phyloP scores from a whole-genome alignment of 2,113 vertebrate genomes.

The Okapia johnstoni region DNA sequence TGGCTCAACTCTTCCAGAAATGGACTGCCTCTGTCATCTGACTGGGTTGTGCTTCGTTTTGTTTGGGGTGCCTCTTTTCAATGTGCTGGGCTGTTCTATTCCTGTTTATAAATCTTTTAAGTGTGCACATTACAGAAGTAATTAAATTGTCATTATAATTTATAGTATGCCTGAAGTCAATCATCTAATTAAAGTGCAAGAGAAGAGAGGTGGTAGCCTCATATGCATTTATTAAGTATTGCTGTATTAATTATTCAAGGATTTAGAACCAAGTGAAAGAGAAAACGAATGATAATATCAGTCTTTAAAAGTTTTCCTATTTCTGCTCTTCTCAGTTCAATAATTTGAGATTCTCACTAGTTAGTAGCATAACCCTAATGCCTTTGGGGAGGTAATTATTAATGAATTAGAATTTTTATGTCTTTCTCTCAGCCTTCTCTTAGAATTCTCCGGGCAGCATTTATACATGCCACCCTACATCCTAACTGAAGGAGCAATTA shows the following conservation, averaged over 20 bases:
- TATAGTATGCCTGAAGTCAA: slow-evolving; percentile 84
- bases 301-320: slow-evolving; percentile 65
- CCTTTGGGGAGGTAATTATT: slow-evolving; percentile 74
- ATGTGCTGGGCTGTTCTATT: slow-evolving; percentile 65
- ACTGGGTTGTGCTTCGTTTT: slow-evolving; percentile 30
- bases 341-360: slow-evolving; percentile 30
- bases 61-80: slow-evolving; percentile 45
- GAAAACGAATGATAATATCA: slow-evolving; percentile 62
- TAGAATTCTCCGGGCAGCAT: slow-evolving; percentile 55
- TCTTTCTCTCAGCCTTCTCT: slow-evolving; percentile 63
- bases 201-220: slow-evolving; percentile 77
- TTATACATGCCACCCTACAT: background rate
- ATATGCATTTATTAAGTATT: slow-evolving; percentile 83
- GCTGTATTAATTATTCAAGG: slow-evolving; percentile 83
- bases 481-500: slow-evolving; percentile 56
- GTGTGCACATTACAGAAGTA: slow-evolving; percentile 83
- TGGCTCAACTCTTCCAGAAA: background rate
- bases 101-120: slow-evolving; percentile 87
- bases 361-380: slow-evolving; percentile 58
- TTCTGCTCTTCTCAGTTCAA: slow-evolving; percentile 65
- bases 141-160: slow-evolving; percentile 87
- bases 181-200: slow-evolving; percentile 83
- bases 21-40: background rate
- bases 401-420: slow-evolving; percentile 67
- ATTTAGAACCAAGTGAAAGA: slow-evolving; percentile 78